Evolutionary conservation across 1,140 invertebrate genomes (phyloP).

Genomic region (Stegodyphus dumicola): DNA sequence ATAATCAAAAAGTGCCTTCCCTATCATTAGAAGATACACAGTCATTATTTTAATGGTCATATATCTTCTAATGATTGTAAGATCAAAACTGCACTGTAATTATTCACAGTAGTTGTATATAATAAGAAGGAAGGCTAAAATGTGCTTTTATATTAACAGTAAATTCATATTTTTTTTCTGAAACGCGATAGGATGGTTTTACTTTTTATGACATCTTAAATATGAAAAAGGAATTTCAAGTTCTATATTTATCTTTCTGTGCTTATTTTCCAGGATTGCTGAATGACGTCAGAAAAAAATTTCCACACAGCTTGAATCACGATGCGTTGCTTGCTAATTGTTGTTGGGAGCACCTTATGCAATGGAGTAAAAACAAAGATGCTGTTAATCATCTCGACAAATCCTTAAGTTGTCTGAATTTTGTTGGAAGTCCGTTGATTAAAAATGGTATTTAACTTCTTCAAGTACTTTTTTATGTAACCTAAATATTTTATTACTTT

Average conservation of each 20-base stretch:
- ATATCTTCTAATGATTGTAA: too few species aligned
- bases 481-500: neutral
- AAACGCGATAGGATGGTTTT: too few species aligned
- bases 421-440: slow-evolving; percentile 75
- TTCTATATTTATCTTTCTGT: neutral
- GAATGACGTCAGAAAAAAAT: slow-evolving; percentile 67
- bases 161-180: too few species aligned
- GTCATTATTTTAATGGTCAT: too few species aligned
- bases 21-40: too few species aligned
- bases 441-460: slow-evolving; percentile 72
- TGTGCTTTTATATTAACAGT: too few species aligned
- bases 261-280: slow-evolving; percentile 51
- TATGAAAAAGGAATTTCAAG: too few species aligned
- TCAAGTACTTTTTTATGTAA: neutral
- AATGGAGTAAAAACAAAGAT: slow-evolving; percentile 84
- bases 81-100: too few species aligned
- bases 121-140: too few species aligned
- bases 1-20: too few species aligned
- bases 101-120: too few species aligned
- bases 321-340: slow-evolving; percentile 84
- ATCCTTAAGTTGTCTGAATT: slow-evolving; percentile 74
- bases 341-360: slow-evolving; percentile 88
- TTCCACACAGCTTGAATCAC: slow-evolving; percentile 85
- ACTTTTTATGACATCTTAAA: too few species aligned
- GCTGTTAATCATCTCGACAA: slow-evolving; percentile 75